These are phyloP conservation scores for Trachelus iudaicus DNA, from an alignment of 2,888 invertebrate species.

Conservation along the genomic window DNA sequence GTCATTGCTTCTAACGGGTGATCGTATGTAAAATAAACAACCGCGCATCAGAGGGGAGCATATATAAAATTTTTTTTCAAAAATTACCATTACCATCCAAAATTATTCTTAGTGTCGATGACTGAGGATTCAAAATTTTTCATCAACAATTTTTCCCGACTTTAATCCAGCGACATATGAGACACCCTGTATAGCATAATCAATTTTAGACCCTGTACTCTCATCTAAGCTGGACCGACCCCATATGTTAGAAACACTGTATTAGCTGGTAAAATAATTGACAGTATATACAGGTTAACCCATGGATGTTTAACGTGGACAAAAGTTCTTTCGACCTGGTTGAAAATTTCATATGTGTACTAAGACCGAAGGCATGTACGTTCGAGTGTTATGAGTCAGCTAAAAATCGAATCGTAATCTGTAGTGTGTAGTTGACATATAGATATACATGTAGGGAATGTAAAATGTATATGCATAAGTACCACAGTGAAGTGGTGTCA, in stretches of 20 bases:
- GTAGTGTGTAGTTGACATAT: neutral
- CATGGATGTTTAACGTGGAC: neutral
- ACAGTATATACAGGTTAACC: neutral
- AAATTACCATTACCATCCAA: neutral
- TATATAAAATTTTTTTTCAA: slow-evolving; percentile 15
- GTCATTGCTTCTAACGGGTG: slow-evolving; percentile 2
- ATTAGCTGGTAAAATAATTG: neutral
- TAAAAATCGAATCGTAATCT: slow-evolving; percentile 14
- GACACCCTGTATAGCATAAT: slow-evolving; percentile 11
- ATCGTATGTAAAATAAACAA: neutral
- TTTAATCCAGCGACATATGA: neutral
- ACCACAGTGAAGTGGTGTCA: neutral
- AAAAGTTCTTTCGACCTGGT: neutral
- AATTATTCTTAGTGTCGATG: neutral
- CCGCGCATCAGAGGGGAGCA: slow-evolving; percentile 14
- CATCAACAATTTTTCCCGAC: neutral
- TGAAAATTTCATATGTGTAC: slow-evolving; percentile 15
- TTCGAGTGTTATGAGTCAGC: slow-evolving; percentile 21
- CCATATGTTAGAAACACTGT: neutral
- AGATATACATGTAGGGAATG: neutral
- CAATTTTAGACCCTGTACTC: neutral
- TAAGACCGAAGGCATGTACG: neutral
- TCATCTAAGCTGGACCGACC: slow-evolving; percentile 10
- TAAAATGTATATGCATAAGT: neutral
- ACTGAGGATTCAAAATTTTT: neutral